Percentiles rank a stretch among this genome's conserved stretches.
These are phyloP conservation scores for Parnassius orleans DNA, from an alignment of 2,888 invertebrate species.

Conservation along the genomic window DNA sequence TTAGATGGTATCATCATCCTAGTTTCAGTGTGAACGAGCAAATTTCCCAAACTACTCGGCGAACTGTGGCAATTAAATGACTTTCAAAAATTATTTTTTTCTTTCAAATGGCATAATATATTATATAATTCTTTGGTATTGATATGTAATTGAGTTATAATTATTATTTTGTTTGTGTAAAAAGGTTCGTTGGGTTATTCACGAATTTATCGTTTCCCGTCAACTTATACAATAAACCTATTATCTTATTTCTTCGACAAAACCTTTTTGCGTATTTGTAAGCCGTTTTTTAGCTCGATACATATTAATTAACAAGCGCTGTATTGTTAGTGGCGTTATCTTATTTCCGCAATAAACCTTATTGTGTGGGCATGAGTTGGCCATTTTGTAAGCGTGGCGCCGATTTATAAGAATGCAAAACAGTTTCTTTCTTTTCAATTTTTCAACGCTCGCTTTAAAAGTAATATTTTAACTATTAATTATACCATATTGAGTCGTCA, in stretches of 20 bases:
- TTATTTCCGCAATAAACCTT: slow-evolving; percentile 8
- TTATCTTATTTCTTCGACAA: slow-evolving; percentile 1
- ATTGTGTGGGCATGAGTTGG: background rate
- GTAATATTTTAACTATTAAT: background rate
- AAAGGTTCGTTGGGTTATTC: too few relatives aligned
- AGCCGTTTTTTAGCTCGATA: background rate
- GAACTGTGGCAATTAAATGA: too few relatives aligned
- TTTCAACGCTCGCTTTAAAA: slow-evolving; percentile 9
- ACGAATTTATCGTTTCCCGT: too few relatives aligned
- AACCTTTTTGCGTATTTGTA: background rate
- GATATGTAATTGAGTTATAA: too few relatives aligned
- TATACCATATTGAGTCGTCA: too few relatives aligned
- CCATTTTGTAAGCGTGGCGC: slow-evolving; percentile 9
- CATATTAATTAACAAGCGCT: slow-evolving; percentile 7
- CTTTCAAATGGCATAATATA: too few relatives aligned
- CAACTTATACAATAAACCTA: background rate
- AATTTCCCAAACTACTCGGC: too few relatives aligned
- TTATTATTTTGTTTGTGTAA: too few relatives aligned
- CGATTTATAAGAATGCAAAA: slow-evolving; percentile 9
- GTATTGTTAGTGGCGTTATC: slow-evolving; percentile 4
- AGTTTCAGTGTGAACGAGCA: too few relatives aligned
- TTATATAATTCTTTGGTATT: too few relatives aligned
- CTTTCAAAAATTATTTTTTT: too few relatives aligned
- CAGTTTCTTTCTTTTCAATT: slow-evolving; percentile 6
- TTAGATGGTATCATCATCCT: too few relatives aligned